Evolutionary conservation across 2,888 invertebrate species (phyloP), one percentile per base, ranked within the genome.

Genomic region (Zhengitettix transpicula): DNA sequence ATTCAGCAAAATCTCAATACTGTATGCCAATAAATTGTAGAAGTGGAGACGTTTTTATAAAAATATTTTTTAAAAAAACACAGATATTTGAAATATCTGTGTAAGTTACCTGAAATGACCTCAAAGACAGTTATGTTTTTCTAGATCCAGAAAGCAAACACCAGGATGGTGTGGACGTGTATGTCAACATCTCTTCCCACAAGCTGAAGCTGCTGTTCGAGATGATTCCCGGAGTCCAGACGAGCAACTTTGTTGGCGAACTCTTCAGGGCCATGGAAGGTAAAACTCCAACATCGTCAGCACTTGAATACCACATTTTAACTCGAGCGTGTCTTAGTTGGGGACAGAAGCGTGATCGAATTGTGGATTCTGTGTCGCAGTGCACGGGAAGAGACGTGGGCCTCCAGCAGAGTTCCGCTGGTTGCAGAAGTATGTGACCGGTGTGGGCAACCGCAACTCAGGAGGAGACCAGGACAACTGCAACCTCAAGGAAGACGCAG

Each of bases 201-300:
- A 77, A 77, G 64, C 69, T 74, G 55, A 76, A 76, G 65, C 69
- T 79, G 56, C 70, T 76, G 53, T 79, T 81, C 66, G 77, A 78
- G 68, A 75, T 81, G 70, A 75, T 75, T 66, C 78, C 78, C 66
- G 80, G 80, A 51, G 71, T 74, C 59, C 80, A 79, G 66, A 84
- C 85, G 54, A 84, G 84, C 62, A 81, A 79, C 70, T 84, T 87
- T 71, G 85, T 86, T 9, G 83, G 83, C 61, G 86, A 87, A 70
- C 76, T 89, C 63, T 85, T 84, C 65, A 78, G 83, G 68, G 82
- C 85, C 1, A 82, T 85, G 69, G 87, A 87, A 76, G 78, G 84
- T 76, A 78, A 40, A 14, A 28, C 28, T 28, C 28, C 28, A 7
- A 28, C 3, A 7, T 28, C 28, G 28, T 28, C 28, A n/a, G n/a